Conservation (phyloP, 2,113 vertebrate species). For the Jaculus jaculus region DNA sequence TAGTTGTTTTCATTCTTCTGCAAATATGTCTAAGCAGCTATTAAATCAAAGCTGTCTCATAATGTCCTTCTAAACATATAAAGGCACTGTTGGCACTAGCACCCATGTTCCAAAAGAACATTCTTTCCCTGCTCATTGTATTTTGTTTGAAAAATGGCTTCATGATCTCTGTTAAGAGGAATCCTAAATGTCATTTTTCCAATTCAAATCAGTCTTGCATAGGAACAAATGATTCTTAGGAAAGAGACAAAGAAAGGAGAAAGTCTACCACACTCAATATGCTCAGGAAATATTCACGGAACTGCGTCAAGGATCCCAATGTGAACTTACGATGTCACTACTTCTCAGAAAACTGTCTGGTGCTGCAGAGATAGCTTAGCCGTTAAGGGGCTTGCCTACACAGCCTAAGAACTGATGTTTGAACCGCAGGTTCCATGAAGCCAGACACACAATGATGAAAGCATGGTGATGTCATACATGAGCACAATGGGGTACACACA, state of each 20-base stretch:
- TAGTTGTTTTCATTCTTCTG: slow-evolving; percentile 35
- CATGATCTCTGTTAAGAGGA: background rate
- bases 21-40: slow-evolving; percentile 4
- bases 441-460: no score
- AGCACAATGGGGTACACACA: no score
- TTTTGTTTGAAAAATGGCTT: slow-evolving; percentile 59
- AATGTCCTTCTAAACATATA: background rate
- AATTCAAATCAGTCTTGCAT: slow-evolving; percentile 1
- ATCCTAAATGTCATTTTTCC: background rate
- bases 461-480: no score
- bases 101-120: background rate
- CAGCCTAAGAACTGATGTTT: no score
- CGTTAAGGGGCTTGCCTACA: no score
- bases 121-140: slow-evolving; percentile 24
- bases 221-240: background rate
- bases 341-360: background rate
- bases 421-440: no score
- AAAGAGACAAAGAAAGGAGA: background rate
- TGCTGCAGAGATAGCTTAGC: no score
- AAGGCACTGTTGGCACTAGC: background rate
- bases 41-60: slow-evolving; percentile 30
- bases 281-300: background rate
- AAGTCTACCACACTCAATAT: background rate
- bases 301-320: background rate
- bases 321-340: background rate